Evolutionary conservation across 2,113 vertebrate genomes (phyloP).

Genomic region (Meleagris gallopavo): DNA sequence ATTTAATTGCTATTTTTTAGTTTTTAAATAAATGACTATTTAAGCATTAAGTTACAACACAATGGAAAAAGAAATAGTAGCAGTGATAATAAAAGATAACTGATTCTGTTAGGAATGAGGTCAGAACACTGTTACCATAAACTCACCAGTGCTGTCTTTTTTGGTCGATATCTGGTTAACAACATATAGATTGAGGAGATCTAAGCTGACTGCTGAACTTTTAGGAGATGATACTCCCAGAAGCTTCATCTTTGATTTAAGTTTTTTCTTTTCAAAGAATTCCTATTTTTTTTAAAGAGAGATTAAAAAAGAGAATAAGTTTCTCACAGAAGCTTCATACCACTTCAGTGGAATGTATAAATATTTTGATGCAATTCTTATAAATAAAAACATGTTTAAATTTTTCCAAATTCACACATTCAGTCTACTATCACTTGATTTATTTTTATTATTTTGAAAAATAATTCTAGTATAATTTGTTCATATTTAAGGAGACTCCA

Average conservation of each 20-base stretch:
- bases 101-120: not conserved
- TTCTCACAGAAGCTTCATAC: not conserved
- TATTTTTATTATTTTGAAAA: not conserved
- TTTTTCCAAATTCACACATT: not conserved
- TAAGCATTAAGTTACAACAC: not conserved
- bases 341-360: not conserved
- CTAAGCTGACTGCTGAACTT: conserved; percentile 81
- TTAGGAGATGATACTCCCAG: conserved; percentile 68
- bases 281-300: conserved; percentile 81
- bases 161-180: conserved; percentile 91
- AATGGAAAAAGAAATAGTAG: not conserved
- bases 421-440: not conserved
- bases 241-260: conserved; percentile 83
- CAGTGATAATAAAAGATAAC: not conserved
- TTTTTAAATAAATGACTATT: not conserved
- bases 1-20: not conserved
- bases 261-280: conserved; percentile 91
- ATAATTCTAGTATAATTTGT: not conserved
- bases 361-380: not conserved
- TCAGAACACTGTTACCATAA: not conserved
- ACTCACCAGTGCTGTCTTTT: conserved; percentile 83
- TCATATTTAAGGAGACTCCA: not conserved
- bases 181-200: conserved; percentile 89
- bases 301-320: conserved; percentile 10
- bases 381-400: not conserved